Base-by-base conservation (phyloP, 2,888 invertebrate genomes). In the Antitype chi region DNA sequence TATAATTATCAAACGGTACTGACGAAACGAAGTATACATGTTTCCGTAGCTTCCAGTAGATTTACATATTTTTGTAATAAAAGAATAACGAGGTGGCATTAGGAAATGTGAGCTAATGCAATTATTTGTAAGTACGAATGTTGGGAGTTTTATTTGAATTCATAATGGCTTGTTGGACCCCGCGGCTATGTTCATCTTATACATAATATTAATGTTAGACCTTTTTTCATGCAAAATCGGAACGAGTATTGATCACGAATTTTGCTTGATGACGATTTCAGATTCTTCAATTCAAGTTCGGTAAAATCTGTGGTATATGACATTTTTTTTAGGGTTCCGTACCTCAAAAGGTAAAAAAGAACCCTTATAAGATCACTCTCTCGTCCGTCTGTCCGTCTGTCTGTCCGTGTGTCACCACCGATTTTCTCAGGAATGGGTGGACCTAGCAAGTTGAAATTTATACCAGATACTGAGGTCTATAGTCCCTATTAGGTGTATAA, bases 21-120 rank as follows among this genome's bases (percentile, higher is more conserved):
- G 55, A 76, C 13, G 32, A 74, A 68, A 68, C 23, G 25, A 53
- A 49, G 15, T 52, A 38, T 28, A 77, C 47, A 66, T 73, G 32
- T 59, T 67, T 53, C 81, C 70, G 53, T 47, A n/a, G 53, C 59
- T 60, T 68, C 60, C 52, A 59, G 64, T 53, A 43, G 13, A 84
- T 81, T 83, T 66, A 81, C 81, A 84, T 84, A 84, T 66, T 74
- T 72, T 59, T 62, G 77, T 78, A 81, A 83, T 81, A 74, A 83
- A 81, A 38, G 69, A 71, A 81, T 74, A 77, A 80, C 70, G 67
- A 76, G 63, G 66, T 64, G 38, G 43, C 47, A 59, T 74, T 71
- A 81, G 53, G 55, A 75, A 79, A 79, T 82, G 59, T 63, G 28
- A 82, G 47, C 32, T 32, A 72, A 72, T 80, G 62, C 69, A 67